These are phyloP conservation scores for Xiphophorus birchmanni DNA, from an alignment of 2,797 vertebrate species.

Conservation along the genomic window DNA sequence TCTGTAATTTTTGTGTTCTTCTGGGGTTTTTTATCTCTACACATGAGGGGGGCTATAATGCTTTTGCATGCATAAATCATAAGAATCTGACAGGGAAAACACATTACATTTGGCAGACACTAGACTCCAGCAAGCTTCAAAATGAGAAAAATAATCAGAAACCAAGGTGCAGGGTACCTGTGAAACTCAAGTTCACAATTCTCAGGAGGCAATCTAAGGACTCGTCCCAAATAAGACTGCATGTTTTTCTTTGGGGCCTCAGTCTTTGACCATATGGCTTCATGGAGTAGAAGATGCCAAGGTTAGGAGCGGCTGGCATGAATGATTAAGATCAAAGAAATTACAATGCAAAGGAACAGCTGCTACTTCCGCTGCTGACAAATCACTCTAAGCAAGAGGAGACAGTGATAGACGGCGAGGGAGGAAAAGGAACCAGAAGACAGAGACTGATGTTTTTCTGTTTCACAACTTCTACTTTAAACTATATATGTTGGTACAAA, in stretches of 20 bases:
- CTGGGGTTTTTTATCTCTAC: slow-evolving; percentile 21
- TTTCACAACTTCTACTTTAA: slow-evolving; percentile 53
- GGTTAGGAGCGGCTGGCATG: slow-evolving; percentile 72
- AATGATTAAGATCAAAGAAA: slow-evolving; percentile 78
- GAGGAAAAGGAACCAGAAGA: slow-evolving; percentile 41
- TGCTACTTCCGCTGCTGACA: slow-evolving; percentile 75
- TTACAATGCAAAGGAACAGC: slow-evolving; percentile 77
- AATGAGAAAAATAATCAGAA: slow-evolving; percentile 63
- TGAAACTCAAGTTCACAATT: slow-evolving; percentile 68
- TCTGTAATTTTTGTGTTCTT: slow-evolving; percentile 39
- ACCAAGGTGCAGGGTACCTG: slow-evolving; percentile 41
- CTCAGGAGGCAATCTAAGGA: slow-evolving; percentile 69
- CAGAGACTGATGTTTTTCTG: slow-evolving; percentile 45
- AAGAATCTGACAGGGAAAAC: slow-evolving; percentile 48
- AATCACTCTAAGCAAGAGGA: slow-evolving; percentile 64
- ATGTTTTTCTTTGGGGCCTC: slow-evolving; percentile 46
- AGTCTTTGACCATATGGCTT: slow-evolving; percentile 72
- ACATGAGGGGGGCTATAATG: slow-evolving; percentile 52
- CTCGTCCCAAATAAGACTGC: slow-evolving; percentile 54
- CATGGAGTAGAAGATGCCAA: slow-evolving; percentile 64
- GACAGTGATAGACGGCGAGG: slow-evolving; percentile 33
- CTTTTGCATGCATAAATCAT: slow-evolving; percentile 68
- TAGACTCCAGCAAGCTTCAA: slow-evolving; percentile 34
- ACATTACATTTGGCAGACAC: slow-evolving; percentile 54
- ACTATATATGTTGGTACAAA: slow-evolving; percentile 53